Percentiles rank a stretch among this genome's conserved stretches.
These are phyloP conservation scores for Lethrus apterus DNA, from an alignment of 1,140 invertebrate species.

Conservation along the genomic window DNA sequence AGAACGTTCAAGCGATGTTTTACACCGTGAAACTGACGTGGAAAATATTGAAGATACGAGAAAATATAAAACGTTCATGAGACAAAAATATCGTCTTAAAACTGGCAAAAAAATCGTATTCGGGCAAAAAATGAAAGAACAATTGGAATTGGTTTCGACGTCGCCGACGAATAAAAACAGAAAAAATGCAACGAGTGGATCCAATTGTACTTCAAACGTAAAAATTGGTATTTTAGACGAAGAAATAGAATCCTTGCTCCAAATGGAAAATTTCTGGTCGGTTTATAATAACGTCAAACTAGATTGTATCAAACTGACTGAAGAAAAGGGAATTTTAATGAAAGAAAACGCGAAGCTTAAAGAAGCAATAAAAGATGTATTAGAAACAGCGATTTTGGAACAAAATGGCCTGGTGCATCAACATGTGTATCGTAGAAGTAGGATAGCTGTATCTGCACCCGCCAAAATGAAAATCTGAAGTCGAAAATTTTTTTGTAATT, in stretches of 20 bases:
- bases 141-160: not conserved
- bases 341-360: constrained; percentile 33
- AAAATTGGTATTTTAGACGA: constrained; percentile 10
- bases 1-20: too few species aligned
- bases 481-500: too few species aligned
- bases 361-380: constrained; percentile 25
- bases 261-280: constrained; percentile 30
- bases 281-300: constrained; percentile 31
- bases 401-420: too few species aligned
- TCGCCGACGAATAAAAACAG: not conserved
- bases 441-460: too few species aligned
- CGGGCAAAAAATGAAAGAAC: constrained; percentile 1
- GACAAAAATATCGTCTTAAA: constrained; percentile 4
- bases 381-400: constrained; percentile 29
- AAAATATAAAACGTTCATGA: constrained; percentile 8
- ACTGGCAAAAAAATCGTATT: not conserved
- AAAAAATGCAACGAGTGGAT: not conserved
- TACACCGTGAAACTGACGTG: too few species aligned
- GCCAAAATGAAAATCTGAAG: too few species aligned
- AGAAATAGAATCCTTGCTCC: constrained; percentile 21
- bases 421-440: too few species aligned
- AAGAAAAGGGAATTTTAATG: constrained; percentile 25
- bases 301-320: constrained; percentile 25
- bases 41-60: not conserved
- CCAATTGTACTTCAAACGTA: not conserved